Evolutionary conservation across 2,797 vertebrate species (phyloP), one percentile per base, ranked within the genome.

Genomic region (Thaleichthys pacificus): DNA sequence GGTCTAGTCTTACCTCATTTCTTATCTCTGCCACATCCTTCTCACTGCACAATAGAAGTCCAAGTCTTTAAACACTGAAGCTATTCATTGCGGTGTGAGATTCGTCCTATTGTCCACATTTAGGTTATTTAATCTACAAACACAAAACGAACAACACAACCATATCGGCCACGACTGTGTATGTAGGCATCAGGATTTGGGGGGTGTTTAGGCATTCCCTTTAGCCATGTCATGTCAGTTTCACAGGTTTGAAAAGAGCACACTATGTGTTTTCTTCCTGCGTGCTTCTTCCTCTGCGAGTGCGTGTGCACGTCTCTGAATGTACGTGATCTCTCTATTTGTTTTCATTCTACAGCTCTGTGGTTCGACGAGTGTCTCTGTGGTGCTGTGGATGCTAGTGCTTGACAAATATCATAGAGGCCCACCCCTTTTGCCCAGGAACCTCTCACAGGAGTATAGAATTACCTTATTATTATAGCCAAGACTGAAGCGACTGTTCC

Each of bases 391-490:
- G 70, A 76, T 68, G 72, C 14, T 61, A 35, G 66, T 66, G 62
- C 21, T 74, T 73, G 66, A 61, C 68, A 68, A 78, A 72, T 72
- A 72, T 80, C 75, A 73, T 47, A 28, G 69, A 3, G 28, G 78
- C 78, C 73, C 78, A 71, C 68, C 72, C 70, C 57, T 66, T 66
- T 24, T 14, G 38, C 69, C 66, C 47, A 70, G 47, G 24, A 63
- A 22, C 75, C 79, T 85, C 79, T 88, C 81, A 75, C 77, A 79
- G 77, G 80, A 77, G 71, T 83, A 76, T 85, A 80, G 73, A 74
- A 73, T 89, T 85, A 82, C 79, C 64, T 30, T 81, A 85, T 88
- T 87, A 89, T 87, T 85, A 84, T 77, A 79, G 72, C 63, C 63
- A 58, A 35, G 54, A 63, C 56, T 82, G 56, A 80, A 84, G 71